A percentile compares a stretch with the other conserved stretches of the same genome.
Evolutionary conservation across 2,797 vertebrate genomes (phyloP).

Genomic region (Clarias fuscus): DNA sequence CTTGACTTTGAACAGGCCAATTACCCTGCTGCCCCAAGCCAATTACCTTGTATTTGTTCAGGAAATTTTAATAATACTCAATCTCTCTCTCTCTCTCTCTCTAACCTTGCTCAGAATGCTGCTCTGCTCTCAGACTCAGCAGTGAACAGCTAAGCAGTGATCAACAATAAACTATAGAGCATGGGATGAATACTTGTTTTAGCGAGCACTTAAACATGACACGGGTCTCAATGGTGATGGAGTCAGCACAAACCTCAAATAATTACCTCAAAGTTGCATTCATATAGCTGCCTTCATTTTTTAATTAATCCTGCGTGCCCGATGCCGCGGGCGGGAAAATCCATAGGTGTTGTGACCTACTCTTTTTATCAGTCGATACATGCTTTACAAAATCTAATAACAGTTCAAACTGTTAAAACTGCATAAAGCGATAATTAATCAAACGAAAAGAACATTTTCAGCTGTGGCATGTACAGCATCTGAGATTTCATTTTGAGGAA

Average conservation of each 20-base stretch:
- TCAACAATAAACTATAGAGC: constrained; percentile 47
- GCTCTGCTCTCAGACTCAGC: constrained; percentile 31
- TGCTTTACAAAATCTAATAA: constrained; percentile 3
- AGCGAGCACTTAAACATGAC: constrained; percentile 43
- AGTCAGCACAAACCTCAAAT: constrained; percentile 56
- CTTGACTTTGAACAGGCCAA: constrained; percentile 51
- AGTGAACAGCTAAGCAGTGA: constrained; percentile 53
- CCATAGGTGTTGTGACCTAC: constrained; percentile 15
- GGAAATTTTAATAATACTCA: constrained; percentile 74
- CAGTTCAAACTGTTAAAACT: background rate
- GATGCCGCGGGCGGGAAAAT: background rate
- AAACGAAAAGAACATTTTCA: background rate
- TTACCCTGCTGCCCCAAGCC: constrained; percentile 59
- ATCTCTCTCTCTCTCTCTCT: constrained; percentile 5
- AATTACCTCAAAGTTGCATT: constrained; percentile 52
- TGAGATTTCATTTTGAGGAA: background rate
- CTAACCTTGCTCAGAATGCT: constrained; percentile 50
- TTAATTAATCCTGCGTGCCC: constrained; percentile 51
- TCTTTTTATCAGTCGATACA: constrained; percentile 19
- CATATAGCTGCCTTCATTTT: constrained; percentile 33
- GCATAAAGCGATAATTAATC: background rate
- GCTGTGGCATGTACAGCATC: background rate
- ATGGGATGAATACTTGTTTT: constrained; percentile 47
- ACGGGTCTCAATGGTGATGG: constrained; percentile 48
- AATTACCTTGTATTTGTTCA: constrained; percentile 76